Evolutionary conservation across 2,113 vertebrate genomes (phyloP).

Genomic region (Apus apus): DNA sequence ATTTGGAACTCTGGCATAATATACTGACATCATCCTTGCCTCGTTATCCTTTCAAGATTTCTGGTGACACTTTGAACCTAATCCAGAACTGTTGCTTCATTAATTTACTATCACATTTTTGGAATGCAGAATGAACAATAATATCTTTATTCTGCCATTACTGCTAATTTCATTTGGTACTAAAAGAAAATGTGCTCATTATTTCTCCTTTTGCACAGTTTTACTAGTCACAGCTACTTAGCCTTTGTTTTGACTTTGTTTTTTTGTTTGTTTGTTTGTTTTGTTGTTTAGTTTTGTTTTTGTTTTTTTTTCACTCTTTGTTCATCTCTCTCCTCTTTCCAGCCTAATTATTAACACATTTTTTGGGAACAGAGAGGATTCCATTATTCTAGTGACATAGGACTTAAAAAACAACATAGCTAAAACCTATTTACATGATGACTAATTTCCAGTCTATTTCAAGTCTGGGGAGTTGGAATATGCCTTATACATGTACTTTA

Average conservation of each 20-base stretch:
- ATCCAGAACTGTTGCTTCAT: neutral
- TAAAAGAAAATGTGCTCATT: neutral
- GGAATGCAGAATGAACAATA: neutral
- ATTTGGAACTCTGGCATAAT: neutral
- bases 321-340: neutral
- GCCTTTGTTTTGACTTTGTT: neutral
- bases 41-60: neutral
- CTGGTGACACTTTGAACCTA: neutral
- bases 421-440: constrained; percentile 14
- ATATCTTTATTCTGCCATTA: neutral
- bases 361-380: neutral
- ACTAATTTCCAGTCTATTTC: constrained; percentile 39
- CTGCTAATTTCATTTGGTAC: neutral
- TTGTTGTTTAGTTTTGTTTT: too few relatives aligned
- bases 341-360: constrained; percentile 1
- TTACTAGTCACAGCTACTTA: constrained; percentile 8
- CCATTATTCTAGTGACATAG: constrained; percentile 14
- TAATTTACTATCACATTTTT: neutral
- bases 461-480: too few relatives aligned
- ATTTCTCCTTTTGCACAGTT: neutral
- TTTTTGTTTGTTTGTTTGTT: neutral
- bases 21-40: neutral
- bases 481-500: neutral
- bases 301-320: neutral
- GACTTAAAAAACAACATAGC: neutral